These are phyloP conservation scores for Meghimatium bilineatum DNA, from an alignment of 2,888 invertebrate species.

Conservation along the genomic window DNA sequence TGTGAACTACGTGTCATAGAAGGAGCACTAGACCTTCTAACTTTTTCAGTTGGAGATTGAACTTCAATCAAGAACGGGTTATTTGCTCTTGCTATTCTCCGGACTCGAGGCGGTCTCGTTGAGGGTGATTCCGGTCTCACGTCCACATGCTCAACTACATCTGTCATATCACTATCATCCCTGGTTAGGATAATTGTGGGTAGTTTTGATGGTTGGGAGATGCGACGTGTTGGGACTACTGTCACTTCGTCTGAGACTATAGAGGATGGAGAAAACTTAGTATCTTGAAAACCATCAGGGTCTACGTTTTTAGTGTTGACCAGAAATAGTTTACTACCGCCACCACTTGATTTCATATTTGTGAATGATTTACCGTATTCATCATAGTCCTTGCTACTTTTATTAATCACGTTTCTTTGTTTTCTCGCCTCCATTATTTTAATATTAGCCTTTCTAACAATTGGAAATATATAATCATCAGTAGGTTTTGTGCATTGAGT, in stretches of 20 bases:
- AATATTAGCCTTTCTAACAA: neutral
- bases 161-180: neutral
- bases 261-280: neutral
- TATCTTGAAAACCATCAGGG: neutral
- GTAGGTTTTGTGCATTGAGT: neutral
- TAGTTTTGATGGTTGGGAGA: neutral
- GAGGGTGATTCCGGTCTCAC: neutral
- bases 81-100: conserved; percentile 30
- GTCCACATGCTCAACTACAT: neutral
- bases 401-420: neutral
- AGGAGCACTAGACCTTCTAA: conserved; percentile 28
- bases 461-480: conserved; percentile 25
- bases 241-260: neutral
- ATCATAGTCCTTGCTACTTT: neutral
- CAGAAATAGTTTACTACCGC: neutral
- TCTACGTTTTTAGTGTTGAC: neutral
- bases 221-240: neutral
- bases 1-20: neutral
- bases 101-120: neutral
- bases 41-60: conserved; percentile 3
- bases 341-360: neutral
- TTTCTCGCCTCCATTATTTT: conserved; percentile 24
- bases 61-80: conserved; percentile 35
- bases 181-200: conserved; percentile 22
- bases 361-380: neutral